Base-by-base conservation (phyloP, 1,140 invertebrate genomes). In the Drosophila sproati region DNA sequence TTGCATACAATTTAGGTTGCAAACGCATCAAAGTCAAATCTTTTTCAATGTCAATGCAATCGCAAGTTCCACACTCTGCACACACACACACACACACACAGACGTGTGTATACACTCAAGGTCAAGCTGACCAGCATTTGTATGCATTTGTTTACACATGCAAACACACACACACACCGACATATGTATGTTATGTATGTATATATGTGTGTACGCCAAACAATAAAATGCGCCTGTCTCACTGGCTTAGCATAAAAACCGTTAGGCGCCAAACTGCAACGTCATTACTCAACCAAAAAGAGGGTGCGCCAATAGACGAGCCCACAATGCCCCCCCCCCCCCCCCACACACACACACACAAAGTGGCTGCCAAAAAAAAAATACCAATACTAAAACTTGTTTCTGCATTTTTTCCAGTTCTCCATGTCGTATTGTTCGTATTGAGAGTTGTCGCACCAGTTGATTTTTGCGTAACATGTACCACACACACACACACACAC, bases 1-100 rank as follows among this genome's bases (percentile, higher is more conserved):
- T 31, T 31, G 31, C 6, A 7, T 5, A 8, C 39, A 41, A 8
- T 34, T 3, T 54, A 20, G 7, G 48, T 69, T 54, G 54, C 20
- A 61, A 71, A 48, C 78, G 66, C 73, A 79, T 80, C 78, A 61
- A 66, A 50, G 68, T 66, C 82, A 66, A 20, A 20, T 54, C 66
- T 80, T 73, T 87, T 89, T 87, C 83, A 89, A 88, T 87, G 83
- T 83, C 83, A 88, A 78, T 88, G 68, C 77, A 80, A 77, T 68
- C 77, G 73, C 82, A 82, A 79, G 72, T 73, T 82, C 60, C 20
- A 20, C 20, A 20, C 20, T 55, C 51, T 31, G 6, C 57, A 45
- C 37, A 54, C 55, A 41, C 34, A 61, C 12, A 32, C 43, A 43
- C 37, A 41, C 28, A 37, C 20, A 45, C 50, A 66, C 48, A 54